Evolutionary conservation across 1,140 invertebrate genomes (phyloP), one percentile per base, ranked within the genome.

Genomic region (Polyergus mexicanus): DNA sequence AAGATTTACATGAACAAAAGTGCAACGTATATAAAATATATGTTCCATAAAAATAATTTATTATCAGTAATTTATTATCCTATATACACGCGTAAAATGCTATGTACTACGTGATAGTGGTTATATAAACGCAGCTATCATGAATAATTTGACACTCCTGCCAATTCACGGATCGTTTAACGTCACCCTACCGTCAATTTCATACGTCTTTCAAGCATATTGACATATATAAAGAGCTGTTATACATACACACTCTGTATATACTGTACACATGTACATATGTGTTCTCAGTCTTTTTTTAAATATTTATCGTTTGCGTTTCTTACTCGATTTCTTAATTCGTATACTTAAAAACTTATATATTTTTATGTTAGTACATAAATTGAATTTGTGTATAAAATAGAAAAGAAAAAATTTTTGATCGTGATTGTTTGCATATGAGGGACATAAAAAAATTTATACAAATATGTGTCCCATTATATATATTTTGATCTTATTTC

Each of bases 131-230:
- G 76, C 10, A 10, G 28, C 3, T 78, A 58, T 44, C 75, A 25
- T 63, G 56, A 60, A 76, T 66, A 78, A 68, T 68, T 51, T 68
- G 25, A 22, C 51, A 25, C 35, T 35, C 5, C n/a, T 8, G 16
- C 4, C 58, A 25, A 66, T 66, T 66, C 75, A 66, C 6, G 60
- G 25, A 47, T 77, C 25, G 25, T 77, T 77, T 47, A 51, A 51
- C 47, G 25, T 65, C 58, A 32, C 22, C 35, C 38, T 51, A 51
- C n/a, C 22, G n/a, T 22, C 54, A 41, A 44, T 77, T 75, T 60
- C 6, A 32, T 60, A 10, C n/a, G 8, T 44, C 19, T 78, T 51
- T 68, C 41, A 54, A 32, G 51, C 63, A 22, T 22, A 25, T 22
- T 19, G 8, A 72, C 22, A 41, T 28, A 74, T 58, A 75, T 60